phyloP scores from a whole-genome alignment of 2,888 invertebrate genomes.

The Stenotaenia linearis region DNA sequence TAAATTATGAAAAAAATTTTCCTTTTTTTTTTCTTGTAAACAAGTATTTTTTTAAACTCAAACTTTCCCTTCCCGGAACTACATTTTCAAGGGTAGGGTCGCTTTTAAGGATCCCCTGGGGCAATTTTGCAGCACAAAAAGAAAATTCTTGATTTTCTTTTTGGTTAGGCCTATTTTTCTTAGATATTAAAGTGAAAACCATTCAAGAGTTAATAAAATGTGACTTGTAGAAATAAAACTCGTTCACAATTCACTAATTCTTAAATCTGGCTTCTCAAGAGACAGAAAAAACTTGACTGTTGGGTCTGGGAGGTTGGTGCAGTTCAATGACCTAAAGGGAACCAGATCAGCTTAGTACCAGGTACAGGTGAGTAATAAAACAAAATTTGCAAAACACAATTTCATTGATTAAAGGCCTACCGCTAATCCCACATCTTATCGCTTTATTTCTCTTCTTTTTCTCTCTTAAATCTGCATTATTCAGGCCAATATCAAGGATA shows the following conservation, averaged over 20 bases:
- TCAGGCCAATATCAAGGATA: slow-evolving; percentile 8
- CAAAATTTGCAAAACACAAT: neutral
- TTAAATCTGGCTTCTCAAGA: neutral
- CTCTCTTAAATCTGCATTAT: neutral
- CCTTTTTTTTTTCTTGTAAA: no score
- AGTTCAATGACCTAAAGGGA: slow-evolving; percentile 6
- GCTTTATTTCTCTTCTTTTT: no score
- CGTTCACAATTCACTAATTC: neutral
- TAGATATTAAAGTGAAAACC: no score
- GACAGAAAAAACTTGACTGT: neutral
- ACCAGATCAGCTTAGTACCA: neutral
- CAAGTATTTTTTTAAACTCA: no score
- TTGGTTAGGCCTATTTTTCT: neutral
- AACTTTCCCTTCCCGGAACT: slow-evolving; percentile 21
- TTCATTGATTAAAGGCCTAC: neutral
- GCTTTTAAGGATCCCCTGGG: neutral
- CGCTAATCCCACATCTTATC: no score
- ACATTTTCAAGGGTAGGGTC: slow-evolving; percentile 2
- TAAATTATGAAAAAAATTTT: no score
- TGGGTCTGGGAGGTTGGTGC: neutral
- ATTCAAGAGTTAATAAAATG: no score
- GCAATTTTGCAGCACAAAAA: neutral
- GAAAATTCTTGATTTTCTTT: neutral
- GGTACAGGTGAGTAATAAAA: slow-evolving; percentile 17
- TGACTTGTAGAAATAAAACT: neutral